These are phyloP conservation scores for Diuraphis noxia DNA, from an alignment of 1,140 invertebrate genomes.

Conservation along the genomic window DNA sequence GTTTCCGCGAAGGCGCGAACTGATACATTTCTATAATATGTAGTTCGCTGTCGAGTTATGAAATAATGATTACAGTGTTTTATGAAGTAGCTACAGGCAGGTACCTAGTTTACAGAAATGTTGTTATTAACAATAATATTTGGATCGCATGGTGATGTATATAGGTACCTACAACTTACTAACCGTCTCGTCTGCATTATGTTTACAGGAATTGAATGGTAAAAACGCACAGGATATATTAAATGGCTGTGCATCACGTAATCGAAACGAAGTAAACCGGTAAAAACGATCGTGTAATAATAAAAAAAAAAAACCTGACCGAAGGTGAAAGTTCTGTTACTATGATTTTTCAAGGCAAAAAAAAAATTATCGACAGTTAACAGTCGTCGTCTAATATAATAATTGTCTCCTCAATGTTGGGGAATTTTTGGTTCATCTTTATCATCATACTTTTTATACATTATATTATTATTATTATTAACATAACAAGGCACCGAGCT, in stretches of 20 bases:
- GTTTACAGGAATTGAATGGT: not conserved
- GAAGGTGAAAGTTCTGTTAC: slow-evolving; percentile 43
- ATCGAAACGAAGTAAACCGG: slow-evolving; percentile 43
- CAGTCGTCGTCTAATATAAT: not conserved
- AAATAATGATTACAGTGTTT: not conserved
- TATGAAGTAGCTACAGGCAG: not conserved
- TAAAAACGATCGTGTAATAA: slow-evolving; percentile 28
- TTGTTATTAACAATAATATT: not conserved
- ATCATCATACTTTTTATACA: not conserved
- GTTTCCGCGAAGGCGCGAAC: not conserved
- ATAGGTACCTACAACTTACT: not conserved
- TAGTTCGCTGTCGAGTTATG: too few species aligned
- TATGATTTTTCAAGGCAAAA: slow-evolving; percentile 39
- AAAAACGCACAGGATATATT: not conserved
- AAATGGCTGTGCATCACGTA: slow-evolving; percentile 17
- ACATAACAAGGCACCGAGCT: too few species aligned
- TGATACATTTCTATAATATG: not conserved
- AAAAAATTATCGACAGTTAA: not conserved
- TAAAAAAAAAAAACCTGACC: slow-evolving; percentile 27
- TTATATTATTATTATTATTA: too few species aligned
- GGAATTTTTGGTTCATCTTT: not conserved
- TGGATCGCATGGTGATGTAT: not conserved
- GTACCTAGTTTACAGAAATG: not conserved
- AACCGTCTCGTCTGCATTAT: too few species aligned
- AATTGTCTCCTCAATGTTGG: not conserved